Base-by-base conservation (phyloP, 2,888 invertebrate genomes). In the Eudasyphora cyanicolor region DNA sequence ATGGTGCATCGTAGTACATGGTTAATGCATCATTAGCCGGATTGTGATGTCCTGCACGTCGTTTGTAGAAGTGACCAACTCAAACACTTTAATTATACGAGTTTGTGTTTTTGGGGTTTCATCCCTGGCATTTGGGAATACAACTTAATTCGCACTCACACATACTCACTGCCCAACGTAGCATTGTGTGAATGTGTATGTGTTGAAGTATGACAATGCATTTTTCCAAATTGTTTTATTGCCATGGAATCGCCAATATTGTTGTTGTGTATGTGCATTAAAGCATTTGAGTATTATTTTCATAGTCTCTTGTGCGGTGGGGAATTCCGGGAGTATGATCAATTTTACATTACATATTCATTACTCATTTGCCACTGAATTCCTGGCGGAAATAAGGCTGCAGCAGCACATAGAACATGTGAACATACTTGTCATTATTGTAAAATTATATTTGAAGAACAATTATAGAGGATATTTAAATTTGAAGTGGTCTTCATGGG, bases 21-120 rank as follows among this genome's bases (percentile, higher is more conserved):
- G 29, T 60, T 60, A 29, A 60, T 60, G 29, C 60, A 29, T 60
- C 60, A 60, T 60, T 60, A 60, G 60, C 60, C 6, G 60, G 29
- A n/a, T 60, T 1, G 60, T 32, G 32, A 32, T 45, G 45, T 14
- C 2, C n/a, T 45, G 45, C 45, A 32, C 12, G 21, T 54, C 8
- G 29, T n/a, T 32, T 60, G 29, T n/a, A 32, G 29, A 12, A 57
- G 19, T 8, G 0, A 54, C 21, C 21, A 19, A 5, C 8, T 45
- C n/a, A n/a, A 3, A 5, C 45, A n/a, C 45, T 45, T 45, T 45
- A 45, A 45, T 45, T 45, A 45, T 45, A 14, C 45, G 3, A 12
- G 1, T n/a, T 45, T n/a, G 45, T 45, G 45, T 4, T n/a, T n/a
- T n/a, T n/a, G n/a, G n/a, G n/a, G n/a, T n/a, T n/a, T 45, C 14